Percentiles rank a stretch among this genome's conserved stretches.
Conservation (phyloP, 23 tunicate species). For the Ciona savignyi region DNA sequence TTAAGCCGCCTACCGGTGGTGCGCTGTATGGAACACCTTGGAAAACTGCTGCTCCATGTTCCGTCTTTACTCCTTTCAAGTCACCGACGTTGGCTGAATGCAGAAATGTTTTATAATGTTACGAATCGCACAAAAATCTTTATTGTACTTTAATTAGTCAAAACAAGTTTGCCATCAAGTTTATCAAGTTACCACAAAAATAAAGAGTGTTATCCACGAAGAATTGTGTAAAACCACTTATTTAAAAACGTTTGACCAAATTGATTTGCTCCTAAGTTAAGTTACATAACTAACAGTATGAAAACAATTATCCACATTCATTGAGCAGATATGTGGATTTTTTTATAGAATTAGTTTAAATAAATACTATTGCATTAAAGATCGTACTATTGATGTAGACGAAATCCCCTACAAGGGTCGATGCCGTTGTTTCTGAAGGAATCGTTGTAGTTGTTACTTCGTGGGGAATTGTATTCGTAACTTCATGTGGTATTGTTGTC, state of each 20-base stretch:
- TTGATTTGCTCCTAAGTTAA: too few relatives aligned
- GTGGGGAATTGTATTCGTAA: neutral
- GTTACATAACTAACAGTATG: too few relatives aligned
- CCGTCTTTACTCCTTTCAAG: slow-evolving; percentile 14
- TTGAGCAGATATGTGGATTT: too few relatives aligned
- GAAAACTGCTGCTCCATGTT: slow-evolving; percentile 35
- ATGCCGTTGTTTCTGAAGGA: slow-evolving; percentile 1
- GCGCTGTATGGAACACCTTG: slow-evolving; percentile 37
- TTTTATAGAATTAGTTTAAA: too few relatives aligned
- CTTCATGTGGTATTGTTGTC: neutral
- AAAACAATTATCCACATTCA: too few relatives aligned
- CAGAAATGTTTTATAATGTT: neutral
- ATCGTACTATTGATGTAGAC: neutral
- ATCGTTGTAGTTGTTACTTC: slow-evolving; percentile 7
- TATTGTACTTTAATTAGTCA: too few relatives aligned
- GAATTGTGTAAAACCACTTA: too few relatives aligned
- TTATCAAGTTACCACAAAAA: too few relatives aligned
- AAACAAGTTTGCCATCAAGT: too few relatives aligned
- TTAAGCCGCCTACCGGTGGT: slow-evolving; percentile 22
- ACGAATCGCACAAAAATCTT: neutral
- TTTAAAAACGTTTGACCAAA: too few relatives aligned
- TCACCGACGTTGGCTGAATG: neutral
- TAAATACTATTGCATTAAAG: too few relatives aligned
- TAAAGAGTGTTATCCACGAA: too few relatives aligned
- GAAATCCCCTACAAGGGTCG: slow-evolving; percentile 22